A percentile compares a stretch with the other conserved stretches of the same genome.
Conservation (phyloP, 1,140 invertebrate species). For the Melipona quadrifasciata region DNA sequence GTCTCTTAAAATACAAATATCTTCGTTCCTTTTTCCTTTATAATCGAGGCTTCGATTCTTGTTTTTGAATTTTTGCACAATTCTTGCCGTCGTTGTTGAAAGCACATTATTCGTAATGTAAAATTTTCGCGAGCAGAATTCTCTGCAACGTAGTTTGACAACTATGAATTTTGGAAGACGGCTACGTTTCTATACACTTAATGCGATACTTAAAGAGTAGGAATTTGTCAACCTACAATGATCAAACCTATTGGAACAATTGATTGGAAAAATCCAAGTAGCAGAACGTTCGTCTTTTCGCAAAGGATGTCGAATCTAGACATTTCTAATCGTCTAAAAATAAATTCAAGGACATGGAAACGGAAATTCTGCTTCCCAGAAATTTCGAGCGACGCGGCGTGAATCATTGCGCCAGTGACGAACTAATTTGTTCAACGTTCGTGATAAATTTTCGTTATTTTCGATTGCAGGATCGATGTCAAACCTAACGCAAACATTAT, state of each 20-base stretch:
- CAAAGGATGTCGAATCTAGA: background rate
- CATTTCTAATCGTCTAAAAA: background rate
- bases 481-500: slow-evolving; percentile 31
- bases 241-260: background rate
- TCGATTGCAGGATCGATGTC: slow-evolving; percentile 52
- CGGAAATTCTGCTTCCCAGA: background rate
- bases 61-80: background rate
- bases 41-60: background rate
- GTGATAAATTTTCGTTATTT: slow-evolving; percentile 56
- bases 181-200: background rate
- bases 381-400: too few relatives aligned
- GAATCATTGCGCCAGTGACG: background rate
- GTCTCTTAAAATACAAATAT: background rate
- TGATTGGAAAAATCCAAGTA: background rate
- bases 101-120: background rate
- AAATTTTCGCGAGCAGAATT: background rate
- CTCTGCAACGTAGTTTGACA: background rate
- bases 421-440: slow-evolving; percentile 17
- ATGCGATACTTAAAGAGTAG: too few relatives aligned
- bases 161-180: background rate
- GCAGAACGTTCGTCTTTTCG: too few relatives aligned
- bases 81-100: background rate
- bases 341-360: background rate
- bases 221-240: slow-evolving; percentile 6
- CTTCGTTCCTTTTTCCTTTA: background rate